Percentiles rank a stretch among this genome's conserved stretches.
Conservation (phyloP, 1,140 invertebrate genomes). For the Brachionus paranguensis region DNA sequence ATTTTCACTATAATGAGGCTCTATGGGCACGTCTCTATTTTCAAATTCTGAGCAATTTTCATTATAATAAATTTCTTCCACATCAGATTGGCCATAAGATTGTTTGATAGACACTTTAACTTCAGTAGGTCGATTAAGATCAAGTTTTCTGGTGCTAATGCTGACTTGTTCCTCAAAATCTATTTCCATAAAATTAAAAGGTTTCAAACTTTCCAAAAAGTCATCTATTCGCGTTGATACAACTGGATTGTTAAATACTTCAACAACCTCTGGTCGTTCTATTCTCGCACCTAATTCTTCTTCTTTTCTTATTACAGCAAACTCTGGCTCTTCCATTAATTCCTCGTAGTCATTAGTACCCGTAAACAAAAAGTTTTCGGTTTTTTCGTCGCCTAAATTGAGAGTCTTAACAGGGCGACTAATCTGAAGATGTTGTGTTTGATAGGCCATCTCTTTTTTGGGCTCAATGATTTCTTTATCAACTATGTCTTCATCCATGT, state of each 20-base stretch:
- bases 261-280: neutral
- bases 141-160: neutral
- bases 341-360: neutral
- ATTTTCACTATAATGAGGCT: neutral
- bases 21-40: neutral
- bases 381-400: neutral
- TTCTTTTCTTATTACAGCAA: neutral
- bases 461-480: neutral
- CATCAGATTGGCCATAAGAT: neutral
- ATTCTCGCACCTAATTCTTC: neutral
- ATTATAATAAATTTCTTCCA: neutral
- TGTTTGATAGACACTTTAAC: constrained; percentile 1
- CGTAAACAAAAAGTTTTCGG: neutral
- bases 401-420: neutral
- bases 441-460: neutral
- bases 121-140: neutral
- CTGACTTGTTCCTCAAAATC: constrained; percentile 16
- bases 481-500: neutral
- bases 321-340: neutral
- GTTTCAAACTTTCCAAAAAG: neutral
- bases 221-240: neutral
- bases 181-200: neutral
- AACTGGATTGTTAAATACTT: neutral
- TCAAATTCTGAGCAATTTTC: constrained; percentile 9
- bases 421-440: neutral